A percentile compares a stretch with the other conserved stretches of the same genome.
These are phyloP conservation scores for Smutsia temminckii DNA, from an alignment of 2,797 vertebrate species.

Conservation along the genomic window DNA sequence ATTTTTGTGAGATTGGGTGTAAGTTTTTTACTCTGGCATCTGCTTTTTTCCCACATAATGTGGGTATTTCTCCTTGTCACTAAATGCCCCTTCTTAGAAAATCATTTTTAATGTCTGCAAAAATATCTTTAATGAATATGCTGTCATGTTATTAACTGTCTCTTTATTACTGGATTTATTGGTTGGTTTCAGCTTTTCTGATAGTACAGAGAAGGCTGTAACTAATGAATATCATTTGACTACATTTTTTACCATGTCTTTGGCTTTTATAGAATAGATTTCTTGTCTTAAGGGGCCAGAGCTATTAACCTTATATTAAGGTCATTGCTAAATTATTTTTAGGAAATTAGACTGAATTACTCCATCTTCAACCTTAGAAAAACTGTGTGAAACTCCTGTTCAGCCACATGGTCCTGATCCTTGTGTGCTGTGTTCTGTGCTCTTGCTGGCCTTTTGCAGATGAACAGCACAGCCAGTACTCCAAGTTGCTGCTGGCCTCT, in stretches of 20 bases:
- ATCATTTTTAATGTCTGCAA: not conserved
- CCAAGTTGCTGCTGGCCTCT: conserved; percentile 96
- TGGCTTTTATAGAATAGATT: conserved; percentile 32
- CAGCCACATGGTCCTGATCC: fast-evolving
- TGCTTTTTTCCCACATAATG: not conserved
- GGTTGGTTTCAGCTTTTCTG: not conserved
- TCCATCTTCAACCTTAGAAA: not conserved
- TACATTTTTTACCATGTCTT: not conserved
- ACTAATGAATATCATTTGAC: not conserved
- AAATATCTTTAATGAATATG: not conserved
- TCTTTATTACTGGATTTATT: not conserved
- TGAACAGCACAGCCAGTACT: conserved; percentile 92
- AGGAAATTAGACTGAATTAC: not conserved
- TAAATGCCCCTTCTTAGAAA: not conserved
- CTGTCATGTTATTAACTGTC: not conserved
- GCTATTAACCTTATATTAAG: not conserved
- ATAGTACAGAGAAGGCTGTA: not conserved
- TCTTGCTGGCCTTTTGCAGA: conserved; percentile 83
- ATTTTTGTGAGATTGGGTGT: not conserved
- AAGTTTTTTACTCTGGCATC: not conserved
- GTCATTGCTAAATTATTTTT: not conserved
- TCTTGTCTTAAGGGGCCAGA: not conserved
- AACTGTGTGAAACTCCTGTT: not conserved
- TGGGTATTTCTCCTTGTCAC: not conserved
- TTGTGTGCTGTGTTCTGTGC: not conserved